Conservation (phyloP, 2,113 vertebrate species). For the Fregetta grallaria region DNA sequence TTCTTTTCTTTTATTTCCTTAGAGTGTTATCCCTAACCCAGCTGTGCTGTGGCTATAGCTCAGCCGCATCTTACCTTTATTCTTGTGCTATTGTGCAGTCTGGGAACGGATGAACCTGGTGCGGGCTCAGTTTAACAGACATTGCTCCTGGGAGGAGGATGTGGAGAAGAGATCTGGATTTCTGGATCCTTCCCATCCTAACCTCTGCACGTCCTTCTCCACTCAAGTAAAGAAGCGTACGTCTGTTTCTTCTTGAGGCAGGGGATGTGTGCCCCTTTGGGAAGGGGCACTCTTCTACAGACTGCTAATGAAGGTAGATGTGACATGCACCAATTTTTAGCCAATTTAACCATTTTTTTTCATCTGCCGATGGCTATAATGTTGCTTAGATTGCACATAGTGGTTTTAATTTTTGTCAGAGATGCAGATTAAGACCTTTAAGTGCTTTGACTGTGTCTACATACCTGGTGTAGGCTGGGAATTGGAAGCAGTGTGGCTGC, state of each 20-base stretch:
- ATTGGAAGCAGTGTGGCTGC: neutral
- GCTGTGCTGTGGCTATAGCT: neutral
- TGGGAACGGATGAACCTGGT: neutral
- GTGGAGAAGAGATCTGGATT: neutral
- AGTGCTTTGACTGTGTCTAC: neutral
- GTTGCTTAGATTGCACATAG: neutral
- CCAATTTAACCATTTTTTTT: neutral
- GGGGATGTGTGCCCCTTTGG: neutral
- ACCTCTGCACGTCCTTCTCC: neutral
- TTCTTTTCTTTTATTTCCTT: neutral
- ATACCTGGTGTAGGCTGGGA: neutral
- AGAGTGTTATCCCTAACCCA: neutral
- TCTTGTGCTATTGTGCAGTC: neutral
- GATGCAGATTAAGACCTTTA: neutral
- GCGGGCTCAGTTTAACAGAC: neutral
- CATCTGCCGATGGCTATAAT: neutral
- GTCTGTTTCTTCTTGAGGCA: neutral
- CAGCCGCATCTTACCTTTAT: neutral
- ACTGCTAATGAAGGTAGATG: neutral
- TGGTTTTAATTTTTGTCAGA: neutral
- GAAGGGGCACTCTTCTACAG: neutral
- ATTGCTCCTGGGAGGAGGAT: neutral
- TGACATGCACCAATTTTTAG: neutral
- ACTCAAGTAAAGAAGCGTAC: neutral
- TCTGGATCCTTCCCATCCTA: neutral